These are phyloP conservation scores for Hoplodrina ambigua DNA, from an alignment of 2,888 invertebrate genomes.

Conservation along the genomic window DNA sequence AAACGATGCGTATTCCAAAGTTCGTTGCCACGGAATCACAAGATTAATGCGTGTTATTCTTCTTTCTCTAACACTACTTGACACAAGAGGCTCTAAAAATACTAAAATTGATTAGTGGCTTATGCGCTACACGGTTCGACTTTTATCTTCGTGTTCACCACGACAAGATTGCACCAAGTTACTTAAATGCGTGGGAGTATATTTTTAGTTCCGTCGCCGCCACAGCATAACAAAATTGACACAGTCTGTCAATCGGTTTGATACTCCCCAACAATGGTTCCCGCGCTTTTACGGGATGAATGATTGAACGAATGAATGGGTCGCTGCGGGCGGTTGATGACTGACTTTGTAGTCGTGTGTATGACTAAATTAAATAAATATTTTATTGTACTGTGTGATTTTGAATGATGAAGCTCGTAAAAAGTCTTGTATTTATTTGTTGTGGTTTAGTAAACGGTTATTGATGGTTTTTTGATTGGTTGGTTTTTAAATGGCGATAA, in stretches of 20 bases:
- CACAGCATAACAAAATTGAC: constrained; percentile 48
- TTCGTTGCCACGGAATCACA: constrained; percentile 56
- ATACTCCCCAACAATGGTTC: constrained; percentile 64
- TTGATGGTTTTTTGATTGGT: constrained; percentile 56
- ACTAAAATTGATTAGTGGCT: constrained; percentile 56
- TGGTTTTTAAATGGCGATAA: constrained; percentile 9
- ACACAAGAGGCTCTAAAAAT: constrained; percentile 50
- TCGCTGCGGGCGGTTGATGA: constrained; percentile 71
- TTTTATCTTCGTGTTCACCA: constrained; percentile 49
- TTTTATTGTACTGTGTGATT: constrained; percentile 60
- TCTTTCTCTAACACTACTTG: constrained; percentile 48
- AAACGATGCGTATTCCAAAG: constrained; percentile 50
- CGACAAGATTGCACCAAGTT: constrained; percentile 45
- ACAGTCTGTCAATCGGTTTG: constrained; percentile 57
- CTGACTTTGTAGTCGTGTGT: constrained; percentile 64
- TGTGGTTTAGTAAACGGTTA: constrained; percentile 51
- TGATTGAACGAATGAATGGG: constrained; percentile 72
- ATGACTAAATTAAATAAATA: constrained; percentile 72
- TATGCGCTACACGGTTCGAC: constrained; percentile 50
- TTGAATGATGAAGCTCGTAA: constrained; percentile 54
- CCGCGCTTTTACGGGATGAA: constrained; percentile 70
- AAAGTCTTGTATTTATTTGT: constrained; percentile 56
- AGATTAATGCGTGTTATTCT: constrained; percentile 57
- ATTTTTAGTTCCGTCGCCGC: constrained; percentile 57
- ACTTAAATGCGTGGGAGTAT: constrained; percentile 59